Base-by-base conservation (phyloP, 2,113 vertebrate species). In the Tonatia bakeri region DNA sequence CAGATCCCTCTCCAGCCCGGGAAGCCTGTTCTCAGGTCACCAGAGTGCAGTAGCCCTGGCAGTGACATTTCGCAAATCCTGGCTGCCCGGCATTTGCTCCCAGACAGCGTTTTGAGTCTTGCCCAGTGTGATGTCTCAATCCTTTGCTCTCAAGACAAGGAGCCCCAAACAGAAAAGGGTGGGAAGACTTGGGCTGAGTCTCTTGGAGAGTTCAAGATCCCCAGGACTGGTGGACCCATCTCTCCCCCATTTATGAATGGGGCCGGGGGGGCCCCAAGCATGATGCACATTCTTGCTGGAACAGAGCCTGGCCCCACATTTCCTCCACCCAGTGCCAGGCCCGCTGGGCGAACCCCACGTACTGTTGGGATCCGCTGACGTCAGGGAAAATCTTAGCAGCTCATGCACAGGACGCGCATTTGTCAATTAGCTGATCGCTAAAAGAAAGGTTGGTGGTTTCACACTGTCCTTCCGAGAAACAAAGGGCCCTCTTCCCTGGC, bases 311-410 rank as follows among this genome's bases (percentile, higher is more conserved):
- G 79, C 79, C 69, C 4, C 56, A 13, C 38, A 17, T 19, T 40
- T 83, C 69, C 81, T 72, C 65, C 1, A 0, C 40, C 31, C 9
- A 0, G 20, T 26, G 86, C 88, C 91, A 70, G 70, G 54, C 64
- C 54, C 38, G 72, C 80, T 11, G 38, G 77, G 79, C 19, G 95
- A 90, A 82, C 80, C 86, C 64, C 82, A 61, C 87, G 54, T n/a
- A 26, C 3, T 11, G 77, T 3, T 7, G 89, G 83, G 80, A 38
- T 90, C 67, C 43, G 96, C 84, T 67, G 86, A 87, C 45, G 38
- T 91, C 96, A 90, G 10, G 91, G 96, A 92, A 95, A 96, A 73
- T 43, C 86, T 92, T 40, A 83, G 82, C 89, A 28, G 69, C 38
- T 16, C 17, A 0, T 0, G 33, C 73, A 4, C 17, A 77, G 92